Base-by-base conservation (phyloP, 2,797 vertebrate species). In the Thripadectes ignobilis region DNA sequence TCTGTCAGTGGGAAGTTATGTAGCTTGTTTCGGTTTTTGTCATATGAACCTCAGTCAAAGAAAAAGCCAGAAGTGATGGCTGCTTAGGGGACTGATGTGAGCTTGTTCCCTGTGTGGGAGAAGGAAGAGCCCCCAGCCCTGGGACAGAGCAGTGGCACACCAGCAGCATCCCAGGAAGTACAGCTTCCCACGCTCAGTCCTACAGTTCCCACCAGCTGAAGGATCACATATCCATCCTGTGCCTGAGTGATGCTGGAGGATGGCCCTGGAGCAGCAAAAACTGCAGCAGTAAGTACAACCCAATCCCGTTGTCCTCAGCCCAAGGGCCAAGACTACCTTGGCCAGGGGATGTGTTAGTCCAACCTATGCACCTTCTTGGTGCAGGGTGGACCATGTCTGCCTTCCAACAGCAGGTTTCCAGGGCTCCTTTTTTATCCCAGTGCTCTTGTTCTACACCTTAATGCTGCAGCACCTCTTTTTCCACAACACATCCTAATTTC, bases 21-120 rank as follows among this genome's bases (percentile, higher is more conserved):
- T 5, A 69, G 63, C 45, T 85, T 51, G 48, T 76, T 92, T 52
- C 51, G 30, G 45, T 92, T 93, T 85, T 54, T 38, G 32, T 52
- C 59, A 63, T 26, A 27, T 51, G 55, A 77, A 77, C 32, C 12
- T 88, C 67, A 58, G 26, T 45, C 71, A 73, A 41, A 87, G 38
- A 41, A 67, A 77, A 82, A 41, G 24, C 9, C 41, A 69, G 71
- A 82, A 94, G 34, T 1, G 16, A 52, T 18, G n/a, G 57, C 46
- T 78, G 5, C 46, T 66, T 36, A 15, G 6, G 19, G 45, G 48
- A 72, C 4, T 65, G 18, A 63, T 1, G 58, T 9, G 41, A 94
- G 34, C 32, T 27, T 54, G 27, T 20, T 4, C 38, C 14, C 14
- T 26, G 2, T 0, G 0, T 24, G 55, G 43, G 36, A 77, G 24